Evolutionary conservation across 2,113 vertebrate species (phyloP), one percentile per base, ranked within the genome.

Genomic region (Eleginops maclovinus): DNA sequence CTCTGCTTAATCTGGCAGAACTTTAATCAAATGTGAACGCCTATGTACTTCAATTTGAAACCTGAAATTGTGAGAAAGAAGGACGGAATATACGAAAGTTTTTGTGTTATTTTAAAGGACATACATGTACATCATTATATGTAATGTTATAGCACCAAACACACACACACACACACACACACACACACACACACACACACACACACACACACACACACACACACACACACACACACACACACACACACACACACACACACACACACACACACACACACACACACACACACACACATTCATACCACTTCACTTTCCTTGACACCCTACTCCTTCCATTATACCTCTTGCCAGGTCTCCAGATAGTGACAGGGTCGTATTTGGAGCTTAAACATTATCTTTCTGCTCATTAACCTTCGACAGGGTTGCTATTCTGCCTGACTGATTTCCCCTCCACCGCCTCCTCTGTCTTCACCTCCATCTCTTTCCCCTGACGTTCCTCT

Each of bases 371-470:
- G 86, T 89, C 49, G 75, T 69, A 87, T 86, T 89, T 87, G 90
- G 88, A 86, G 88, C 87, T 90, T 91, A 92, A 92, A 91, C 88
- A 91, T 93, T 87, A 89, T 92, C 89, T 91, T 93, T 93, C 90
- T 90, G 89, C 89, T 91, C 89, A 92, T 93, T 93, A 92, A 92
- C 90, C 89, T 92, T 89, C 68, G 81, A 89, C 91, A 85, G 89
- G 87, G 83, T 77, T 89, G 85, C 83, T 81, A 83, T 90, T 92
- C 87, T 60, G 28, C 87, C 83, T 15, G 75, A 76, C 76, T 86
- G 83, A 83, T 24, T 82, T 69, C 59, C 69, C 75, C 70, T 87
- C 79, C 69, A 82, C 70, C 54, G 43, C 75, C 86, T 83, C 86
- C 77, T 84, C 87, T 70, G 86, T 84, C 87, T 90, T 91, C 89